These are phyloP conservation scores for Sminthurides bifidus DNA, from an alignment of 1,140 invertebrate genomes.

Conservation along the genomic window DNA sequence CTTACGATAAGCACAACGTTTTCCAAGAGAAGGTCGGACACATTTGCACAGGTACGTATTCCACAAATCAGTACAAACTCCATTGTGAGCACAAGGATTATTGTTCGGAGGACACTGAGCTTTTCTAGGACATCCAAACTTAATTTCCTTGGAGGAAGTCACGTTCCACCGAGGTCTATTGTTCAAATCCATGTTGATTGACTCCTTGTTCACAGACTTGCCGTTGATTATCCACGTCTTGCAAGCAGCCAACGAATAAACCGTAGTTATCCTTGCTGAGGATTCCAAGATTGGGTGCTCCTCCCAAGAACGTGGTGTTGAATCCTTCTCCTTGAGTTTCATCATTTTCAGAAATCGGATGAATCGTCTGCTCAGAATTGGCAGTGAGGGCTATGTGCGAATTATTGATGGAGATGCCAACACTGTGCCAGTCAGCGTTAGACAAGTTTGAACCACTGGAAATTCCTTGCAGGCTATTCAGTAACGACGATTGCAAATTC, in stretches of 20 bases:
- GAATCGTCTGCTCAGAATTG: constrained; percentile 78
- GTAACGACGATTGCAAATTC: constrained; percentile 69
- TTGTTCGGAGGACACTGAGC: constrained; percentile 60
- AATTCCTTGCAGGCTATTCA: constrained; percentile 70
- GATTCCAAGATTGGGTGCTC: constrained; percentile 38
- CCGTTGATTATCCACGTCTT: constrained; percentile 79
- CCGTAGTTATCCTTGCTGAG: constrained; percentile 40
- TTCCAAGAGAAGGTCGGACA: constrained; percentile 69
- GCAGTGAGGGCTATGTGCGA: constrained; percentile 47
- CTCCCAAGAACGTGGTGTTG: constrained; percentile 64
- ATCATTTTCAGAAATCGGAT: constrained; percentile 52
- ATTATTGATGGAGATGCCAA: constrained; percentile 13
- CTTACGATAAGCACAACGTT: constrained; percentile 74
- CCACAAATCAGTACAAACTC: constrained; percentile 80
- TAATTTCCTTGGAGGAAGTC: constrained; percentile 44
- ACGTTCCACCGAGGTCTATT: no score
- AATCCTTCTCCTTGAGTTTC: constrained; percentile 47
- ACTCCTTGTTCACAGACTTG: constrained; percentile 36
- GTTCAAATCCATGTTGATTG: constrained; percentile 36
- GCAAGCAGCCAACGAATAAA: constrained; percentile 78
- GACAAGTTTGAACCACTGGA: constrained; percentile 16
- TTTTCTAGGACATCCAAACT: constrained; percentile 56
- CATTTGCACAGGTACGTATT: constrained; percentile 73
- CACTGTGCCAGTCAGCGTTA: constrained; percentile 26
- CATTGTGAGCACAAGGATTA: constrained; percentile 75